phyloP scores from a whole-genome alignment of 2,797 vertebrate genomes.

The Allobates femoralis region DNA sequence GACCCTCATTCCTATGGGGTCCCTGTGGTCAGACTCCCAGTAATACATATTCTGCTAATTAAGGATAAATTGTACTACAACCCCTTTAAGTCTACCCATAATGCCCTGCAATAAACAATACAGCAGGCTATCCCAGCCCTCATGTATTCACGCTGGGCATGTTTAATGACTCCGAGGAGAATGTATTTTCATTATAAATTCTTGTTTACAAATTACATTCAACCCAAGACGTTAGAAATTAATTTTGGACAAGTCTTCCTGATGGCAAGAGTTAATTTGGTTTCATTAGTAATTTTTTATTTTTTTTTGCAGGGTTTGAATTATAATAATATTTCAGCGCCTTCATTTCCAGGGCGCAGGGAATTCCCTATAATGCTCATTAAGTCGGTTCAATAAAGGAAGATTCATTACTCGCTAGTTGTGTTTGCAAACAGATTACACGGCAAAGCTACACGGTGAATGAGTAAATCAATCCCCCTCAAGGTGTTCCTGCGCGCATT shows the following conservation, averaged over 20 bases:
- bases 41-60: too few species aligned
- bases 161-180: not conserved
- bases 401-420: constrained; percentile 39
- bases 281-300: not conserved
- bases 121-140: not conserved
- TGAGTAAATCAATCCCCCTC: constrained; percentile 50
- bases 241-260: not conserved
- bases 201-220: not conserved
- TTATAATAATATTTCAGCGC: not conserved
- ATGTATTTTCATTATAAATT: not conserved
- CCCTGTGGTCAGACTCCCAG: too few species aligned
- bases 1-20: too few species aligned
- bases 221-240: not conserved
- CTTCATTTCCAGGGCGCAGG: constrained; percentile 18
- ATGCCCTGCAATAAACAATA: not conserved
- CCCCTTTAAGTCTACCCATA: not conserved
- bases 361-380: constrained; percentile 52
- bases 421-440: constrained; percentile 59
- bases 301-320: not conserved
- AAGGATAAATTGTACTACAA: too few species aligned
- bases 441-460: constrained; percentile 18
- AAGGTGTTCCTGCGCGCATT: constrained; percentile 18
- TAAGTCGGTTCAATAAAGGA: constrained; percentile 41
- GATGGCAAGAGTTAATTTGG: constrained; percentile 1
- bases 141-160: not conserved